Conservation (phyloP, 92 coral and sea anemone species). For the Porites rus region DNA sequence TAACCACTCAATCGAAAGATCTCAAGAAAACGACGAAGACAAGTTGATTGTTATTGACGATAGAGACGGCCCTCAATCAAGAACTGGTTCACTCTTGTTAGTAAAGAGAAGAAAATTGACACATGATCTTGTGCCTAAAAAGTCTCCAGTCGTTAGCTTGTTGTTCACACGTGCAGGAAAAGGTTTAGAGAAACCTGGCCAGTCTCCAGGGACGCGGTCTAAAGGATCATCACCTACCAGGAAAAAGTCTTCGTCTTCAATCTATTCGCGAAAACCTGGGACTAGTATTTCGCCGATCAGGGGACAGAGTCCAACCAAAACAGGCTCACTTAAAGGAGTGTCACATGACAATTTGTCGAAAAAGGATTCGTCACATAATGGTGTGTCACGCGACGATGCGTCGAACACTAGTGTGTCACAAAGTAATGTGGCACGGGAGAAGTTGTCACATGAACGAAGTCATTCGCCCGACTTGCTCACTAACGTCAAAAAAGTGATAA, state of each 20-base stretch:
- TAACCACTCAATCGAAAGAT: background rate
- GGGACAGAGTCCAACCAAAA: background rate
- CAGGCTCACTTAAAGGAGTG: background rate
- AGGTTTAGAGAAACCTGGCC: background rate
- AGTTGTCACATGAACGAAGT: conserved; percentile 2
- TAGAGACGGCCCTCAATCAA: conserved; percentile 22
- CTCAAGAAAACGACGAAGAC: conserved; percentile 37
- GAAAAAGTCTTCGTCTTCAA: conserved; percentile 19
- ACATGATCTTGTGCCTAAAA: conserved; percentile 44
- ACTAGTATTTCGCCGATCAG: conserved; percentile 8
- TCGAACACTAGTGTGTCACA: background rate
- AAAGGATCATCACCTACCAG: conserved; percentile 17
- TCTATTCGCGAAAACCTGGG: conserved; percentile 23
- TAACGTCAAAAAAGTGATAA: background rate
- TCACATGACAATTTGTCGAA: background rate
- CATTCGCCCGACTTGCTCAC: background rate
- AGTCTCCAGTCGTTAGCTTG: conserved; percentile 74
- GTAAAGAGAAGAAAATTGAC: conserved; percentile 47
- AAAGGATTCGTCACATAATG: background rate
- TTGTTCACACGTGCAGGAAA: conserved; percentile 40
- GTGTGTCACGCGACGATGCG: background rate
- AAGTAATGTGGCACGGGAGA: background rate
- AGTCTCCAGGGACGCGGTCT: conserved; percentile 1
- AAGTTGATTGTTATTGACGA: conserved; percentile 64
- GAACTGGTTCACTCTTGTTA: conserved; percentile 36